A percentile compares a stretch with the other conserved stretches of the same genome.
Evolutionary conservation across 2,888 invertebrate species (phyloP).

Genomic region (Andrena minutula): DNA sequence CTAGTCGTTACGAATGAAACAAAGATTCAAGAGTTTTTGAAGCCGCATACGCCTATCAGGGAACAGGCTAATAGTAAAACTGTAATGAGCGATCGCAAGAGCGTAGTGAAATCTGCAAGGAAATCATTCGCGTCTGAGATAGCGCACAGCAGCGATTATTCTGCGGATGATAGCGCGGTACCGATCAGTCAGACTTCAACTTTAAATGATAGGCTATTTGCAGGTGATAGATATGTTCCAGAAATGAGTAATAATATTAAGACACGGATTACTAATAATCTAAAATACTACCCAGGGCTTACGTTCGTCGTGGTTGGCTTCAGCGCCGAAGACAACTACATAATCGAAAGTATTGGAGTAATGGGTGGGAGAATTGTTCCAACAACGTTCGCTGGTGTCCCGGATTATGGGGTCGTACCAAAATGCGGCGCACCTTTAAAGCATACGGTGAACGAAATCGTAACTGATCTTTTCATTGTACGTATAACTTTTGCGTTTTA

Average conservation of each 20-base stretch:
- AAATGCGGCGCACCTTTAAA: constrained; percentile 85
- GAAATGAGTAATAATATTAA: not conserved
- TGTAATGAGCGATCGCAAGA: not conserved
- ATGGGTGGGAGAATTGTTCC: constrained; percentile 87
- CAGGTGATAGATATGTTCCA: constrained; percentile 66
- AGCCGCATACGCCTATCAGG: constrained; percentile 39
- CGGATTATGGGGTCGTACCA: constrained; percentile 90
- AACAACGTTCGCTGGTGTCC: constrained; percentile 85
- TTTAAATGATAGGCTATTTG: constrained; percentile 73
- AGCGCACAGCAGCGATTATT: constrained; percentile 32
- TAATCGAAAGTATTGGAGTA: constrained; percentile 86
- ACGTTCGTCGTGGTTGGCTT: constrained; percentile 85
- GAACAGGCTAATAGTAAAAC: constrained; percentile 14
- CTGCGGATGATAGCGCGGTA: constrained; percentile 71
- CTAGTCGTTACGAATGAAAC: constrained; percentile 55
- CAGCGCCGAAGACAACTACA: constrained; percentile 83
- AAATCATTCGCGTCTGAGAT: not conserved
- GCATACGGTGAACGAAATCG: constrained; percentile 87
- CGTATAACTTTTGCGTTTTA: constrained; percentile 68
- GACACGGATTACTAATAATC: not conserved
- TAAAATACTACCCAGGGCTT: constrained; percentile 72
- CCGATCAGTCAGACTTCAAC: constrained; percentile 76
- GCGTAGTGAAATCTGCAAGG: not conserved
- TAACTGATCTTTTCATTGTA: constrained; percentile 91
- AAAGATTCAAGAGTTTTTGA: constrained; percentile 64